Percentiles rank a stretch among this genome's conserved stretches.
phyloP scores from a whole-genome alignment of 2,797 vertebrate genomes.

The Rhinogobio ventralis region DNA sequence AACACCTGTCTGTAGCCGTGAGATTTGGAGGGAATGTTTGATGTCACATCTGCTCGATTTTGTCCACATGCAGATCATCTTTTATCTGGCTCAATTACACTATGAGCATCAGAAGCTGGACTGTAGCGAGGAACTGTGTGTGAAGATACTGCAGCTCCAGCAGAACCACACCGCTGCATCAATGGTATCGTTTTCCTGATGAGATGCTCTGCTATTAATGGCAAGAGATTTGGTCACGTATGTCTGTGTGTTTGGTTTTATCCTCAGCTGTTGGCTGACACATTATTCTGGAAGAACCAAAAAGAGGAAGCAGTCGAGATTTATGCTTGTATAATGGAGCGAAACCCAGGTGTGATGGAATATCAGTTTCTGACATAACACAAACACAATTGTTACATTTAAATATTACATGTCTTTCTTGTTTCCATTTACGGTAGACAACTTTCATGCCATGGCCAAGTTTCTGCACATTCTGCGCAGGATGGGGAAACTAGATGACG shows the following conservation, averaged over 20 bases:
- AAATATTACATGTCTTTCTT: neutral
- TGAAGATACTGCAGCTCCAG: slow-evolving; percentile 66
- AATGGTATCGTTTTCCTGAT: slow-evolving; percentile 63
- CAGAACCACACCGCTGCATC: slow-evolving; percentile 63
- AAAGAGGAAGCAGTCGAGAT: slow-evolving; percentile 66
- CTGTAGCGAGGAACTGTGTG: slow-evolving; percentile 72
- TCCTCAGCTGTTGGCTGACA: slow-evolving; percentile 74
- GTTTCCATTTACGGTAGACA: slow-evolving; percentile 63
- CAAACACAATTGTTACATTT: too few species aligned
- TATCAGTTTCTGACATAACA: neutral
- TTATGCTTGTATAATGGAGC: slow-evolving; percentile 67
- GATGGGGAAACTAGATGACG: slow-evolving; percentile 71
- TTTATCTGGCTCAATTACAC: slow-evolving; percentile 72
- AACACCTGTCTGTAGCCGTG: fast-evolving
- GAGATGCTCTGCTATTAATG: neutral
- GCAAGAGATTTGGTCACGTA: neutral
- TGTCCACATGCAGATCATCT: slow-evolving; percentile 66
- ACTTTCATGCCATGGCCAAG: slow-evolving; percentile 68
- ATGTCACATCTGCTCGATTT: neutral
- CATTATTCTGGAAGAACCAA: slow-evolving; percentile 74
- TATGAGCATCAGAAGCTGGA: slow-evolving; percentile 74
- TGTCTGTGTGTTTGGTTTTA: slow-evolving; percentile 24
- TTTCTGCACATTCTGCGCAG: slow-evolving; percentile 70
- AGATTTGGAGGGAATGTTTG: neutral
- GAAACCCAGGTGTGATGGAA: slow-evolving; percentile 65